phyloP scores from a whole-genome alignment of 2,888 invertebrate genomes.

The Agrenia bidenticulata region DNA sequence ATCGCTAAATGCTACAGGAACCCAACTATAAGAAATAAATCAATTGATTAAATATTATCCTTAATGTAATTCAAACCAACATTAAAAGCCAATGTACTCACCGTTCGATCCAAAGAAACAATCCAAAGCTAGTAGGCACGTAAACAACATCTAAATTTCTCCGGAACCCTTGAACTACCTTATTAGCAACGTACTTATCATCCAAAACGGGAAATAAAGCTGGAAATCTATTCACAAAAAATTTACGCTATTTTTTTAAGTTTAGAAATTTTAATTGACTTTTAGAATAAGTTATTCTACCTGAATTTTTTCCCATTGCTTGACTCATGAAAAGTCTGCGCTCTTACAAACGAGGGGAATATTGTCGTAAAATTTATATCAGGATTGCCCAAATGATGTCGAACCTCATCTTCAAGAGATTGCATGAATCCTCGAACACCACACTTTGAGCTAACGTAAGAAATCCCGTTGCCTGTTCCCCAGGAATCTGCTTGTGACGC shows the following conservation, averaged over 20 bases:
- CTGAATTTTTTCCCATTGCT: no score
- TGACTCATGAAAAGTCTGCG: background rate
- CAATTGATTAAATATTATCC: no score
- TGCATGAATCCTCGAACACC: slow-evolving; percentile 8
- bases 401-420: background rate
- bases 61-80: no score
- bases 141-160: slow-evolving; percentile 1
- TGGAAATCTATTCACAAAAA: background rate
- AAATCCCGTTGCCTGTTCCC: background rate
- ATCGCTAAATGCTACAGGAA: no score
- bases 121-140: background rate
- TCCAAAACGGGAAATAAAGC: background rate
- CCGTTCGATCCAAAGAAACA: slow-evolving; percentile 6
- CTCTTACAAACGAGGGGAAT: background rate
- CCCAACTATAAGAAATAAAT: no score
- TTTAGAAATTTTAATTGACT: no score
- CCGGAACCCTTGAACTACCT: background rate
- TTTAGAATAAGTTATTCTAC: no score
- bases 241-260: background rate
- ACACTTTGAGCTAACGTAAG: background rate
- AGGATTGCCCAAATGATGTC: slow-evolving; percentile 5
- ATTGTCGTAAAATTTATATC: slow-evolving; percentile 7
- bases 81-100: background rate
- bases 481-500: background rate
- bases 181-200: background rate